These are phyloP conservation scores for Xestoiulus laeticollis DNA, from an alignment of 2,888 invertebrate species.

Conservation along the genomic window DNA sequence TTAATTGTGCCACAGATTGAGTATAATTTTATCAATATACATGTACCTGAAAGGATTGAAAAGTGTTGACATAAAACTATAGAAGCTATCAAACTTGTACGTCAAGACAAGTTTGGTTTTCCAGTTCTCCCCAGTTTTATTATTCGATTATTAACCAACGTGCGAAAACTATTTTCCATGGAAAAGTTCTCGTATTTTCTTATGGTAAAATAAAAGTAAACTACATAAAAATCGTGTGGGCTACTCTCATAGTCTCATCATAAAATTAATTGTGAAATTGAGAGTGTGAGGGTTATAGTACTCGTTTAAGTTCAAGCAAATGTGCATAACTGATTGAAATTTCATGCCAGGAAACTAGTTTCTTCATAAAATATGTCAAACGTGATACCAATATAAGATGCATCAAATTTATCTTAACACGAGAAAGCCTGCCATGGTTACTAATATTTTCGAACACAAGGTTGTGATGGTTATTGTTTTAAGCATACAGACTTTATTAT, in stretches of 20 bases:
- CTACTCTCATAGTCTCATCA: slow-evolving; percentile 5
- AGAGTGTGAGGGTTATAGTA: slow-evolving; percentile 8
- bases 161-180: neutral
- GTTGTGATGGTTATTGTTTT: slow-evolving; percentile 35
- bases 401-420: neutral
- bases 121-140: neutral
- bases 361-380: neutral
- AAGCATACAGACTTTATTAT: neutral
- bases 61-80: neutral
- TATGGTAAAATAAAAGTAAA: neutral
- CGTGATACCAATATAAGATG: slow-evolving; percentile 39
- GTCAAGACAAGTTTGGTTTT: neutral
- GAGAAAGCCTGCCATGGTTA: neutral
- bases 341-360: slow-evolving; percentile 25
- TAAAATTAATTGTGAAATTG: slow-evolving; percentile 16
- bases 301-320: neutral
- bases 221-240: neutral
- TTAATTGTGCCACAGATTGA: too few relatives aligned
- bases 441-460: slow-evolving; percentile 2
- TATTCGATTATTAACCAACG: neutral
- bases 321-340: slow-evolving; percentile 31
- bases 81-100: neutral
- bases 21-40: neutral
- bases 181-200: neutral
- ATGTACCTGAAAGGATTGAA: neutral